phyloP scores from a whole-genome alignment of 2,797 vertebrate genomes.

The Gallinago solitaria region DNA sequence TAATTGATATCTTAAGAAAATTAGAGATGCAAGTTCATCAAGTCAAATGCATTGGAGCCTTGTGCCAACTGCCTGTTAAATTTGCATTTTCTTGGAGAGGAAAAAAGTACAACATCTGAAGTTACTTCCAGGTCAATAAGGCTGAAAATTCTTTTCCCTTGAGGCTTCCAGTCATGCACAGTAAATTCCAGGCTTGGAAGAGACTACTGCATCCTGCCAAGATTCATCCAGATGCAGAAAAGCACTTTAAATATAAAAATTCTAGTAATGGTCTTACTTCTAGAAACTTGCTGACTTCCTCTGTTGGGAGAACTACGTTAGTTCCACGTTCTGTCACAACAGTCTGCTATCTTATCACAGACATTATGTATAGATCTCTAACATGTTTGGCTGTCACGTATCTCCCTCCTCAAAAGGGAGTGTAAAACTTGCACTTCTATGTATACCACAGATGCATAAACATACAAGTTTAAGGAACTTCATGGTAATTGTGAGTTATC shows the following conservation, averaged over 20 bases:
- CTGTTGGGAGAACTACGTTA: background rate
- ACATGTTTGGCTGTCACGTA: background rate
- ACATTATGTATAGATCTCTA: background rate
- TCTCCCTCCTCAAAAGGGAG: background rate
- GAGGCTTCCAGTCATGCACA: background rate
- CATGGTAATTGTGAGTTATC: background rate
- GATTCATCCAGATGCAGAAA: background rate
- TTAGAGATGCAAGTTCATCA: background rate
- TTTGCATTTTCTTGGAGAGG: background rate
- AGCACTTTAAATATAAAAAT: background rate
- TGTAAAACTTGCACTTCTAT: background rate
- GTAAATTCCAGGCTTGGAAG: background rate
- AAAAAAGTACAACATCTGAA: background rate
- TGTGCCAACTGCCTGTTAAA: background rate
- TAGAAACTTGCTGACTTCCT: background rate
- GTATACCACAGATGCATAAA: background rate
- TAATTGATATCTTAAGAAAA: background rate
- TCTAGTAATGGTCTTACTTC: background rate
- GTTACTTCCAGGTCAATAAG: background rate
- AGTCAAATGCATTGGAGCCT: background rate
- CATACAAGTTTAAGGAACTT: background rate
- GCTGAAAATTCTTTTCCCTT: background rate
- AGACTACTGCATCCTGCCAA: background rate
- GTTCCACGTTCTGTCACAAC: background rate
- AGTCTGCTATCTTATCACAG: background rate